Evolutionary conservation across 2,888 invertebrate species (phyloP), one percentile per base, ranked within the genome.

Genomic region (Pristionchus japonicus): DNA sequence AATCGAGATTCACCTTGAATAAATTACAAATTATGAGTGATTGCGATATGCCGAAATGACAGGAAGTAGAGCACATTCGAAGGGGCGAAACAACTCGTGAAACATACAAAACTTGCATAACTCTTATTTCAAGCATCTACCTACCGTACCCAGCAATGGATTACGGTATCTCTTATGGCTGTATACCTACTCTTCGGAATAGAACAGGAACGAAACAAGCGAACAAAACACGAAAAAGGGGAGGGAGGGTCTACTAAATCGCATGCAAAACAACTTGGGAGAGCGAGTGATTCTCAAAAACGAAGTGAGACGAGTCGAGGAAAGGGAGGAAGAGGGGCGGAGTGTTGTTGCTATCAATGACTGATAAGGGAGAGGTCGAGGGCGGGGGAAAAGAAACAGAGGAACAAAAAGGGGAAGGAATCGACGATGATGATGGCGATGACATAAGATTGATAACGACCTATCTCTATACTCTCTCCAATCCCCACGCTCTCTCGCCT

Each of bases 1-100:
- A 13, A n/a, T n/a, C 15, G 52, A 77, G 77, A 77, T 77, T 77
- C 77, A 52, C 52, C 49, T 31, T 43, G 9, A 52, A 83, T n/a
- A 34, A 34, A 43, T 27, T 47, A 77, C 77, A 77, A 23, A 77
- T 17, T 27, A 27, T 77, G 27, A 77, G 37, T n/a, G 11, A 43
- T 34, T 43, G 43, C 77, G 77, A 77, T 77, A 77, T 77, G 77
- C n/a, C 40, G n/a, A 15, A 20, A n/a, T 47, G 40, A 43, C 27
- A 43, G 20, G 37, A 77, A 47, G 37, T n/a, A 77, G 37, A 74
- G 77, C 77, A 77, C 77, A 34, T 77, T 77, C 1, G n/a, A 77
- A 9, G 37, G 37, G 37, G 43, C 40, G 0, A 27, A 4, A 17
- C 43, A 40, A 77, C 77, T 77, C 77, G 77, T 43, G n/a, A n/a